phyloP scores from a whole-genome alignment of 2,888 invertebrate genomes.

The Limulus polyphemus region DNA sequence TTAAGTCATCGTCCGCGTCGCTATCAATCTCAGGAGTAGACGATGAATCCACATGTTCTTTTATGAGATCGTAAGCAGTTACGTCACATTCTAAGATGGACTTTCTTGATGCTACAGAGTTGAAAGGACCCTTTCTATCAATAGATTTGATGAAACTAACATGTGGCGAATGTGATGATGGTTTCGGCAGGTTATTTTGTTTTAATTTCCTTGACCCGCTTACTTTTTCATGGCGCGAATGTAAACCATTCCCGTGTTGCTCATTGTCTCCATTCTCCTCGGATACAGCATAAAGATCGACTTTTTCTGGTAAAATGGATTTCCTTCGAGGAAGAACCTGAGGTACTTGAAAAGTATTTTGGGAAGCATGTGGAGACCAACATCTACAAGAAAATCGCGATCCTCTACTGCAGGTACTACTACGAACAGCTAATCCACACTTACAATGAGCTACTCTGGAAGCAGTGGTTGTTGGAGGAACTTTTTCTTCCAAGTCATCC shows the following conservation, averaged over 20 bases:
- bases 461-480: too few relatives aligned
- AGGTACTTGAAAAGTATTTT: conserved; percentile 2
- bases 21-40: conserved; percentile 15
- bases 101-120: conserved; percentile 15
- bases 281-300: conserved; percentile 5
- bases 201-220: too few relatives aligned
- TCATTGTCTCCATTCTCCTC: conserved; percentile 9
- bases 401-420: too few relatives aligned
- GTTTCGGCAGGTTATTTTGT: too few relatives aligned
- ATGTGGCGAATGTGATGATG: too few relatives aligned
- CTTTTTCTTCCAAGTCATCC: conserved; percentile 10
- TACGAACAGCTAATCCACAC: too few relatives aligned
- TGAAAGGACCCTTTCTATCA: background rate
- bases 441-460: too few relatives aligned
- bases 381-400: too few relatives aligned
- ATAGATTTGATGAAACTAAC: too few relatives aligned
- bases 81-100: conserved; percentile 27
- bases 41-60: conserved; percentile 7
- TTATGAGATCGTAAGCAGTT: conserved; percentile 22
- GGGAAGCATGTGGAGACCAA: background rate
- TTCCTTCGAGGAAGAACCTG: conserved; percentile 4
- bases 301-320: conserved; percentile 7
- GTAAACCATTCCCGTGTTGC: too few relatives aligned
- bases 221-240: too few relatives aligned
- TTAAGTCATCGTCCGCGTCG: conserved; percentile 12